A percentile compares a stretch with the other conserved stretches of the same genome.
Evolutionary conservation across 30 jellyfish, hydroid and myxozoan genomes (phyloP).

Genomic region (Hydra vulgaris): DNA sequence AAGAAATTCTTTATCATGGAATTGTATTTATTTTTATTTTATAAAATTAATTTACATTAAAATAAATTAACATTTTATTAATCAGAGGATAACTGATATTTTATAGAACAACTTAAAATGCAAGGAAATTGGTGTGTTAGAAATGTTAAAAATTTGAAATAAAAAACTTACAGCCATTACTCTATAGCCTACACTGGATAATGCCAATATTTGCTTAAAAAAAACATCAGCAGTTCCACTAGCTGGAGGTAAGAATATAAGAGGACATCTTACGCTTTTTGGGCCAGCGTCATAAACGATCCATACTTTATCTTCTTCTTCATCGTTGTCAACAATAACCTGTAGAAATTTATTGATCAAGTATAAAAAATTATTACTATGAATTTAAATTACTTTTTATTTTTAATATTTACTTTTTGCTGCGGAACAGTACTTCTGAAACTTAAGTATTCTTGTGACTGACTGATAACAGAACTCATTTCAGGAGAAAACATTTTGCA

Average conservation of each 20-base stretch:
- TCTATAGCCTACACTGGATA: slow-evolving; percentile 89
- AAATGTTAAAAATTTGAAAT: no score
- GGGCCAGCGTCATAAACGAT: slow-evolving; percentile 98
- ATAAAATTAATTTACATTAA: no score
- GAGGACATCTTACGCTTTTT: slow-evolving; percentile 79
- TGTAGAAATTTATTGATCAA: no score
- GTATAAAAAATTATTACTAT: no score
- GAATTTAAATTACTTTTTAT: no score
- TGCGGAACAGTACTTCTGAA: slow-evolving; percentile 89
- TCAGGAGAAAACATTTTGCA: slow-evolving; percentile 77
- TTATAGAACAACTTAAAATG: no score
- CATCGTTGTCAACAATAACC: slow-evolving; percentile 93
- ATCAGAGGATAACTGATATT: no score
- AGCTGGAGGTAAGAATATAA: slow-evolving; percentile 87
- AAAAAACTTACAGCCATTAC: slow-evolving; percentile 80
- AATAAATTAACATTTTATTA: no score
- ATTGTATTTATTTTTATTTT: no score
- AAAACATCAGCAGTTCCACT: slow-evolving; percentile 97
- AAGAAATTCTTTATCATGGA: no score
- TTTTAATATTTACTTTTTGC: slow-evolving; percentile 51
- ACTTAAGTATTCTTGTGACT: slow-evolving; percentile 90
- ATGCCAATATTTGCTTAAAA: slow-evolving; percentile 79
- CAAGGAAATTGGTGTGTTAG: no score
- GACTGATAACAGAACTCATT: slow-evolving; percentile 55
- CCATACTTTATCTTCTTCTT: slow-evolving; percentile 96